Percentiles rank a stretch among this genome's conserved stretches.
These are phyloP conservation scores for Thysanoteuthis rhombus DNA, from an alignment of 2,888 invertebrate genomes.

Conservation along the genomic window DNA sequence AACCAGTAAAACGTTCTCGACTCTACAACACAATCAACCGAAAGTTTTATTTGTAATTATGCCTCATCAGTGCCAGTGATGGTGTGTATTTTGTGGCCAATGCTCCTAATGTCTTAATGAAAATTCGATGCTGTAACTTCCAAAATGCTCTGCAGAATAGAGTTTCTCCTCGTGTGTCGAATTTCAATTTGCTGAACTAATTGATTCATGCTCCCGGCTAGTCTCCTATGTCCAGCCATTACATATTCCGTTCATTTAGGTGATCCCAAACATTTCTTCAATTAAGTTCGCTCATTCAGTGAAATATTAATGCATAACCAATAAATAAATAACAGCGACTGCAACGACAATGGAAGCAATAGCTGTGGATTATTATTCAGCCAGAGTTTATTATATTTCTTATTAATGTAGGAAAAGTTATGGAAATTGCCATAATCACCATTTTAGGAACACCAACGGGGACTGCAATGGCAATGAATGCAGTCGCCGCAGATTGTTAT, in stretches of 20 bases:
- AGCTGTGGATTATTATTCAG: too few relatives aligned
- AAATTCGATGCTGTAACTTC: neutral
- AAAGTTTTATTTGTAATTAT: neutral
- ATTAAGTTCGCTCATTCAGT: neutral
- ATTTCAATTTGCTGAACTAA: neutral
- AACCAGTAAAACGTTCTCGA: too few relatives aligned
- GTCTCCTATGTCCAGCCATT: neutral
- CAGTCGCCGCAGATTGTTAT: too few relatives aligned
- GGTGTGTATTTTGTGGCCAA: neutral
- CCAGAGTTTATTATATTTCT: too few relatives aligned
- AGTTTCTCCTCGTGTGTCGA: neutral
- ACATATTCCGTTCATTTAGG: neutral
- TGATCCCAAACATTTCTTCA: neutral
- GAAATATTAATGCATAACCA: neutral
- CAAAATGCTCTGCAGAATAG: neutral
- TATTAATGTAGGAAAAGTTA: too few relatives aligned
- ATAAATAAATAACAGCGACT: neutral
- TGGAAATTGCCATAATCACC: too few relatives aligned
- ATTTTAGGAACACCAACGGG: too few relatives aligned
- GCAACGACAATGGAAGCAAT: too few relatives aligned
- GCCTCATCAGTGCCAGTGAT: too few relatives aligned
- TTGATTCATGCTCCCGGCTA: neutral
- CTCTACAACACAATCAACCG: too few relatives aligned
- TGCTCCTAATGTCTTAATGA: neutral
- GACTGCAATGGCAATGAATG: too few relatives aligned